Evolutionary conservation across 1,140 invertebrate genomes (phyloP).

Genomic region (Dinothrombium tinctorium): DNA sequence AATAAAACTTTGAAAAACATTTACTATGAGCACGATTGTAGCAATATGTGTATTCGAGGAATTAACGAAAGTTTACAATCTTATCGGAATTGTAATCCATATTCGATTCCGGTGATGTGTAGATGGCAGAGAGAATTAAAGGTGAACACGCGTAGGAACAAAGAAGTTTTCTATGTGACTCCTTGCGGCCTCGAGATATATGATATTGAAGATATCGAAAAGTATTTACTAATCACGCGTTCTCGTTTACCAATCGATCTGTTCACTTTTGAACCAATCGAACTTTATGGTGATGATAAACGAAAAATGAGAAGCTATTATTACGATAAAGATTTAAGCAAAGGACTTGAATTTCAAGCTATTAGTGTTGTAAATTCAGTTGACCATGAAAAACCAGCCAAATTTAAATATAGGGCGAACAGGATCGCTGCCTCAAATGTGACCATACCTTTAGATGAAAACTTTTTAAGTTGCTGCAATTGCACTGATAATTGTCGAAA

Average conservation of each 20-base stretch:
- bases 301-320: not conserved
- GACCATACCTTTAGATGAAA: not conserved
- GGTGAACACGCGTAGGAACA: not conserved
- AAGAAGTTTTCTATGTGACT: not conserved
- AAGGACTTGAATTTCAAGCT: constrained; percentile 4
- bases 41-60: not conserved
- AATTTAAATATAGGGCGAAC: constrained; percentile 1
- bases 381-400: not conserved
- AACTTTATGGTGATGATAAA: not conserved
- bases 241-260: not conserved
- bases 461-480: constrained; percentile 37
- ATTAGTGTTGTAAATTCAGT: constrained; percentile 2
- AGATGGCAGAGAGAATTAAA: not conserved
- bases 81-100: not conserved
- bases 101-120: not conserved
- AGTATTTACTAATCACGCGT: not conserved
- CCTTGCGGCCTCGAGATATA: constrained; percentile 3
- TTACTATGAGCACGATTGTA: not conserved
- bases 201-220: not conserved
- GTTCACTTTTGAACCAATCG: constrained; percentile 2
- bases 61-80: not conserved
- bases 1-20: too few species aligned
- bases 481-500: constrained; percentile 31
- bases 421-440: not conserved
- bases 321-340: constrained; percentile 2